phyloP scores from a whole-genome alignment of 2,888 invertebrate species.

The Siphlonurus alternatus region DNA sequence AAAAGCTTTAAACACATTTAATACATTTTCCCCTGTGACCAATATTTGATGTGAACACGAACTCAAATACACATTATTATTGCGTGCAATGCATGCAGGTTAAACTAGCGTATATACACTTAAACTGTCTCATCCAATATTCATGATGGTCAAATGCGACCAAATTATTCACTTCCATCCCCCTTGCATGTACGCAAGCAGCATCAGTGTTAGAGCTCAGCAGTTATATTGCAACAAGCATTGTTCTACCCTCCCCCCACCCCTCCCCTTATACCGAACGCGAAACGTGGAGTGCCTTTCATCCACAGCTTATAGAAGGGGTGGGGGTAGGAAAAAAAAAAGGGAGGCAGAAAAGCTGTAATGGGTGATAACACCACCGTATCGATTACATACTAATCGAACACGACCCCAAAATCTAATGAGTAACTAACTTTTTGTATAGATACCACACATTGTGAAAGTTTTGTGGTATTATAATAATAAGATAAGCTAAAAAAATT shows the following conservation, averaged over 20 bases:
- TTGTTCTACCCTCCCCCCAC: neutral
- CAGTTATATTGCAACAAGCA: neutral
- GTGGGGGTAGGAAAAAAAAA: neutral
- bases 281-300: neutral
- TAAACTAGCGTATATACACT: too few species aligned
- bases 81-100: too few species aligned
- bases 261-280: too few species aligned
- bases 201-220: neutral
- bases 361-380: neutral
- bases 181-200: neutral
- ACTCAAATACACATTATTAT: too few species aligned
- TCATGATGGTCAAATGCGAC: neutral
- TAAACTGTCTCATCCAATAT: conserved; percentile 2
- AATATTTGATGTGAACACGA: too few species aligned
- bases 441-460: neutral
- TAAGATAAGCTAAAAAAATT: too few species aligned
- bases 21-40: too few species aligned
- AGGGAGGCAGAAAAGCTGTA: neutral
- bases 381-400: neutral
- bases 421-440: neutral
- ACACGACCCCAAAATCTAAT: neutral
- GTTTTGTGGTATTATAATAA: too few species aligned
- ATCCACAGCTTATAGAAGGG: neutral
- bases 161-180: neutral
- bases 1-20: too few species aligned